Base-by-base conservation (phyloP, 2,888 invertebrate genomes). In the Esperia sulphurella region DNA sequence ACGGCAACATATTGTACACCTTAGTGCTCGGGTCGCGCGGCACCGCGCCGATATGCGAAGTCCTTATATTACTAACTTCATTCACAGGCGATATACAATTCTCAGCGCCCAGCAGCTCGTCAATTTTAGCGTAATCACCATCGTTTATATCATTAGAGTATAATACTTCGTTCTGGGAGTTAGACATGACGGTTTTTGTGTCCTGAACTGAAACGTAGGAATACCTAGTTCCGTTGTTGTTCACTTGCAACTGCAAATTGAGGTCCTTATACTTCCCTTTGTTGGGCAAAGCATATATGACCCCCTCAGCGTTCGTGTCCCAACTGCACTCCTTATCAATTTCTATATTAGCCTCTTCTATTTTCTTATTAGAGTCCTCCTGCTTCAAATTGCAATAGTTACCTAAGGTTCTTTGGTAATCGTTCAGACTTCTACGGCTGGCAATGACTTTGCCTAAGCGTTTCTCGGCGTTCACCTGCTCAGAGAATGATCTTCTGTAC, bases 251-350 rank as follows among this genome's bases (percentile, higher is more conserved):
- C 49, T 88, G 90, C 0, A 90, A 62, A 51, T 90, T 90, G 46
- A 87, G 57, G 49, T 90, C 90, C 49, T 90, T 90, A 44, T 90
- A 90, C 51, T 89, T 89, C 3, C 90, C 90, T 52, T 90, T 90
- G 50, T 90, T 90, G 0, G 90, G 90, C 37, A 90, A 63, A 8
- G 90, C 90, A 59, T 90, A 90, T 10, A 90, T 90, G 0, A 90
- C 90, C 0, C 90, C 90, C 59, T 90, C 90, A 0, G 90, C 89
- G 50, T 90, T 89, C 0, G 88, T 92, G 14, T 91, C 92, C 75
- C 92, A 92, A 58, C 90, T 90, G 51, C 91, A 91, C 62, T 92
- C 92, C 41, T 91, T 91, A 31, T 92, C 92, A 13, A 90, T 90
- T 53, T 88, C 90, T 0, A 79, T 66, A 48, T 83, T 86, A 28